A percentile compares a stretch with the other conserved stretches of the same genome.
Conservation (phyloP, 2,888 invertebrate genomes). For the Hydrotaea diabolus region DNA sequence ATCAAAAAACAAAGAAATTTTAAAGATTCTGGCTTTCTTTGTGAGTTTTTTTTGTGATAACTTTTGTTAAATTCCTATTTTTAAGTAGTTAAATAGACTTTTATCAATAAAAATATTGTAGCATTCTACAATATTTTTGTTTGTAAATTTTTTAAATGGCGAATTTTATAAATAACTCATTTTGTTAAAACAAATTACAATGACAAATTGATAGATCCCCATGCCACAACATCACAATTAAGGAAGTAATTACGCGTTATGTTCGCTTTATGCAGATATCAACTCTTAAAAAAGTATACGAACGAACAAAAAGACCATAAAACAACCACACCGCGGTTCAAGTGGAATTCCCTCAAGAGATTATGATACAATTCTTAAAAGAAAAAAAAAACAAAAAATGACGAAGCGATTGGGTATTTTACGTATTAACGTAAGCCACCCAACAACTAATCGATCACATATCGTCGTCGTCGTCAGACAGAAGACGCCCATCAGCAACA, state of each 20-base stretch:
- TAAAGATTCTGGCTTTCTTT: no score
- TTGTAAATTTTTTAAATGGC: no score
- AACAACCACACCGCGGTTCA: neutral
- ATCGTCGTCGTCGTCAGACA: neutral
- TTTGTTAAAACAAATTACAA: no score
- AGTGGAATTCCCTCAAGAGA: constrained; percentile 17
- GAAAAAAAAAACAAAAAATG: no score
- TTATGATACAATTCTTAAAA: neutral
- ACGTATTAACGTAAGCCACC: neutral
- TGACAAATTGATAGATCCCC: neutral
- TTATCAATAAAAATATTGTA: no score
- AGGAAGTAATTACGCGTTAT: constrained; percentile 9
- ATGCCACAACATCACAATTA: neutral
- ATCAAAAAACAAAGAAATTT: no score
- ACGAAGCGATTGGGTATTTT: neutral
- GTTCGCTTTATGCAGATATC: neutral
- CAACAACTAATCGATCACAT: constrained; percentile 5
- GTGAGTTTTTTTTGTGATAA: no score
- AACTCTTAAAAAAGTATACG: neutral
- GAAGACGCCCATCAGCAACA: neutral
- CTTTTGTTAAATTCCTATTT: no score
- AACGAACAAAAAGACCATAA: neutral
- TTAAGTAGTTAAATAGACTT: no score
- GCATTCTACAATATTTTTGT: no score
- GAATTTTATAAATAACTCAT: no score